Conservation (phyloP, 2,113 vertebrate genomes). For the Acrocephalus kingi region DNA sequence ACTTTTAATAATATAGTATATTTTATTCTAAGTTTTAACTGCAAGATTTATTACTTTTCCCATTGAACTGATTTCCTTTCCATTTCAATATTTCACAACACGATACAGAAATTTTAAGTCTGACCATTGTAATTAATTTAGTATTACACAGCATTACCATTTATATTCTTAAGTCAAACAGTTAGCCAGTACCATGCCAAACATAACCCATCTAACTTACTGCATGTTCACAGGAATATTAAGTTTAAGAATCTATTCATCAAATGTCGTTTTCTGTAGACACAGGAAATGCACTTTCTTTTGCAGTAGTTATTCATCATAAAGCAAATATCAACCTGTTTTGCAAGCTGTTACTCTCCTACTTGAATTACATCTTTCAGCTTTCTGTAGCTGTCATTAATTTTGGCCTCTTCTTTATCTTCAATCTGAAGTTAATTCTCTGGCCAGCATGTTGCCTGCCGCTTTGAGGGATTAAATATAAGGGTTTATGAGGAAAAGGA, state of each 20-base stretch:
- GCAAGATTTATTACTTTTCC: background rate
- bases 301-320: background rate
- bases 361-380: conserved; percentile 65
- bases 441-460: conserved; percentile 72
- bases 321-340: conserved; percentile 44
- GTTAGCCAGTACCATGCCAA: background rate
- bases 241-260: conserved; percentile 41
- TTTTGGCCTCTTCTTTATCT: conserved; percentile 75
- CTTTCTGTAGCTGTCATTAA: conserved; percentile 76
- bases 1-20: background rate
- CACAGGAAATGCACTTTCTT: conserved; percentile 36
- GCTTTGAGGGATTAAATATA: conserved; percentile 79
- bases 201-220: background rate
- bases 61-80: background rate
- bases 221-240: background rate
- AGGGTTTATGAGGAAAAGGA: conserved; percentile 83
- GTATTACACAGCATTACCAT: background rate
- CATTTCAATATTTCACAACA: background rate
- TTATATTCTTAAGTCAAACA: background rate
- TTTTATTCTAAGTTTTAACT: background rate
- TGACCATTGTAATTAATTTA: background rate
- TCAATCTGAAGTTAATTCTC: conserved; percentile 83
- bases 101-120: background rate
- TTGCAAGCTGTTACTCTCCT: conserved; percentile 54
- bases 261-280: conserved; percentile 2